phyloP scores from a whole-genome alignment of 2,797 vertebrate genomes.

The Propithecus deckenii region DNA sequence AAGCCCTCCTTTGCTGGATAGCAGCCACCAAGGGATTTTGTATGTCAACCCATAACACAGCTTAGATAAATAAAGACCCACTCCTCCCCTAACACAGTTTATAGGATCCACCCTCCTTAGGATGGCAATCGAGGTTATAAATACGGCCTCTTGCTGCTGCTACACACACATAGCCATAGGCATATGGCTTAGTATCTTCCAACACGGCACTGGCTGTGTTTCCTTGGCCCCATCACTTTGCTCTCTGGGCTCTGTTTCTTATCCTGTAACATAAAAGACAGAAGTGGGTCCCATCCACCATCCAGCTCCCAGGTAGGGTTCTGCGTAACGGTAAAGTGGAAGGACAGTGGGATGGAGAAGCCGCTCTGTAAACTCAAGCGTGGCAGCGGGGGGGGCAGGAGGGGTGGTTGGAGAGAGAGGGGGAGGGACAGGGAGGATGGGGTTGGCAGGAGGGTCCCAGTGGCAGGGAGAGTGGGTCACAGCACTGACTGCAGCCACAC shows the following conservation, averaged over 20 bases:
- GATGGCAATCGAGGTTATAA: neutral
- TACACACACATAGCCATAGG: neutral
- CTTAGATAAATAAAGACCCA: neutral
- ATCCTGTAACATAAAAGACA: neutral
- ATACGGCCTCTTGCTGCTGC: neutral
- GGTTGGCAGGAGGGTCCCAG: fast-evolving
- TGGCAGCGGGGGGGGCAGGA: neutral
- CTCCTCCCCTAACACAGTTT: neutral
- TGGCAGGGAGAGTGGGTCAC: no score
- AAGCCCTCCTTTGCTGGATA: neutral
- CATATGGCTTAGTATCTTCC: neutral
- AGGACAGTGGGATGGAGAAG: neutral
- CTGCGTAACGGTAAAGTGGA: neutral
- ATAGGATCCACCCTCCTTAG: neutral
- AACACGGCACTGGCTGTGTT: neutral
- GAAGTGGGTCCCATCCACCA: neutral
- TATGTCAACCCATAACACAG: neutral
- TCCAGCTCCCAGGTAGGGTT: neutral
- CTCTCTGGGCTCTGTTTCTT: neutral
- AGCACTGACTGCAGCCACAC: neutral
- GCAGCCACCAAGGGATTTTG: neutral
- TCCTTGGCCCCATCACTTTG: neutral
- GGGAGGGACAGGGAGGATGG: no score
- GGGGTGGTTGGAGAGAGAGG: fast-evolving
- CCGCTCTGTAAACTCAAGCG: neutral